Base-by-base conservation (phyloP, 30 jellyfish, hydroid and myxozoan genomes). In the Sanderia malayensis region DNA sequence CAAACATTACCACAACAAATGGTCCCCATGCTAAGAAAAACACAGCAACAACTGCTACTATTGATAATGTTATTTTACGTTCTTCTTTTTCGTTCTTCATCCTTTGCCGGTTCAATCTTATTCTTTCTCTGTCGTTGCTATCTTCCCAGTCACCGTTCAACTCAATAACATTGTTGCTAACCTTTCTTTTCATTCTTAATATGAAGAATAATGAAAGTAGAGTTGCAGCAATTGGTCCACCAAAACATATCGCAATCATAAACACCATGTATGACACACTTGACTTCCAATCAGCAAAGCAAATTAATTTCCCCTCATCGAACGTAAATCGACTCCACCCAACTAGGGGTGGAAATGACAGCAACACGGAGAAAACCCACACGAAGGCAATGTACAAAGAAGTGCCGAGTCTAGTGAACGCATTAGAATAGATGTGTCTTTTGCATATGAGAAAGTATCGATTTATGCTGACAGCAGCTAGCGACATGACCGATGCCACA, bases 171-270 rank as follows among this genome's bases (percentile, higher is more conserved):
- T 58, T 58, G 15, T 64, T 41, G 22, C 41, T 74, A 13, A 62
- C 21, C 19, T 23, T 45, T 33, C 74, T 45, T 17, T 74, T 74
- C 1, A 44, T 31, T 74, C 78, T 41, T 23, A 60, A 45, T 18
- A 80, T 80, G 44, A 68, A 58, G 23, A 49, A 62, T 58, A 83
- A 24, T 18, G 95, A 29, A 2, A 73, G 34, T 17, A 71, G 67
- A 27, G 95, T 83, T 22, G 95, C 88, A 0, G 85, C n/a, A 0
- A 83, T 83, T 19, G 95, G 95, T 18, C 95, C 95, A 63, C 81
- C 63, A 58, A 83, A 83, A 73, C 95, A 83, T 9, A 83, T 13
- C 0, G 41, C 25, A 44, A 83, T 74, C 95, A 83, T 83, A 31
- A 83, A 83, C 19, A 83, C 0, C 95, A 83, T 83, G 53, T 83